Percentiles rank a stretch among this genome's conserved stretches.
Evolutionary conservation across 2,888 invertebrate species (phyloP).

Genomic region (Heteromurus nitidus): DNA sequence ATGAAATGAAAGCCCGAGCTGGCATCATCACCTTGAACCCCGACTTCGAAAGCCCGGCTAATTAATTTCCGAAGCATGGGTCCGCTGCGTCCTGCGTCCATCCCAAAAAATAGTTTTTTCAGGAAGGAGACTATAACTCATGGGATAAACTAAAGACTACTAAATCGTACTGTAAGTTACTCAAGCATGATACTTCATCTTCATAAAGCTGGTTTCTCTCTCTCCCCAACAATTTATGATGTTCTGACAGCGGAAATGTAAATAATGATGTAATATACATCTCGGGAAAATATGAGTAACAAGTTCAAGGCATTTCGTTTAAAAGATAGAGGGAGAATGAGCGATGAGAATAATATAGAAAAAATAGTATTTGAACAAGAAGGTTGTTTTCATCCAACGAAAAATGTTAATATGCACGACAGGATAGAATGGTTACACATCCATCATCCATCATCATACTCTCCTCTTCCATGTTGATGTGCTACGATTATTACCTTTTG

Average conservation of each 20-base stretch:
- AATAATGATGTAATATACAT: constrained; percentile 24
- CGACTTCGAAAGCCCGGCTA: background rate
- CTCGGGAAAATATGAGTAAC: too few relatives aligned
- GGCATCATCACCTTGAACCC: constrained; percentile 11
- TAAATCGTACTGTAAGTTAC: too few relatives aligned
- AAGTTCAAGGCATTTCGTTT: too few relatives aligned
- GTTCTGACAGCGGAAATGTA: constrained; percentile 33
- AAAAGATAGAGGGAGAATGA: constrained; percentile 13
- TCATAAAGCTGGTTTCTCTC: background rate
- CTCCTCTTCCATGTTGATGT: background rate
- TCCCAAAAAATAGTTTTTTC: background rate
- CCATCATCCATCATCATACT: constrained; percentile 16
- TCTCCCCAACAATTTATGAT: background rate
- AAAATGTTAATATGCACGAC: too few relatives aligned
- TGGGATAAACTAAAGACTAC: background rate
- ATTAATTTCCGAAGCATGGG: background rate
- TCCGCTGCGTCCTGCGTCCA: background rate
- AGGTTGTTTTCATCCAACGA: too few relatives aligned
- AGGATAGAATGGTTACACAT: too few relatives aligned
- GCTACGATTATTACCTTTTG: constrained; percentile 19
- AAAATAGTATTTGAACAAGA: too few relatives aligned
- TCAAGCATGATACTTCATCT: background rate
- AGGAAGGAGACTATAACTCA: background rate
- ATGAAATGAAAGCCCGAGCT: too few relatives aligned
- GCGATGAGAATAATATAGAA: too few relatives aligned